Evolutionary conservation across 2,888 invertebrate genomes (phyloP), one percentile per base, ranked within the genome.

Genomic region (Eudiplozoon nipponicum): DNA sequence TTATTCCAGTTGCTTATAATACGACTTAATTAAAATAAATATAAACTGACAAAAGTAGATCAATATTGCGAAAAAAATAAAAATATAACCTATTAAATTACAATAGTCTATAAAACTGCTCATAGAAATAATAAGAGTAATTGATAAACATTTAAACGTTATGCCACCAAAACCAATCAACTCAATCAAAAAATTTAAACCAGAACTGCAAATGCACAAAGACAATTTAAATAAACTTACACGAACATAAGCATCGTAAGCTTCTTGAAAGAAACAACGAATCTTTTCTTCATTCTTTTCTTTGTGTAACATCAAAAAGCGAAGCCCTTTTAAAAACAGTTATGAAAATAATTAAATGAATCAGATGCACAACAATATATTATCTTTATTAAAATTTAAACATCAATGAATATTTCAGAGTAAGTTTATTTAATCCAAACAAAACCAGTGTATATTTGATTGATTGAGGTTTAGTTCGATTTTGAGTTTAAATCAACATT

Each of bases 241-340:
- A 53, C 94, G 94, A 38, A 90, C 80, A 53, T 84, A 94, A 0
- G 73, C 72, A 56, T 94, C 94, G 56, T 90, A 90, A 49, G 90
- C 74, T 62, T 94, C 90, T 49, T 72, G 74, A 54, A 94, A 94
- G 60, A 94, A 94, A 53, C 74, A 81, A 54, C 80, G 84, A 39
- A 94, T 94, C 1, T 84, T 84, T 56, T 94, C 94, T 52, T 94
- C 94, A 59, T 90, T 84, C 49, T 78, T 73, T 20, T 70, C 69
- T 55, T 94, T 90, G 55, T 98, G 90, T 0, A 94, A 74, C 68
- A 94, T 78, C 22, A 98, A 67, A 53, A 94, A 84, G 43, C 86
- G 65, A 62, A 86, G 80, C 54, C 77, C 71, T 58, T 35, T 11
- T 11, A 42, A 5, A 43, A 19, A 22, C n/a, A 11, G 19, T 43